These are phyloP conservation scores for Drosophila tropicalis DNA, from an alignment of 1,140 invertebrate species.

Conservation along the genomic window DNA sequence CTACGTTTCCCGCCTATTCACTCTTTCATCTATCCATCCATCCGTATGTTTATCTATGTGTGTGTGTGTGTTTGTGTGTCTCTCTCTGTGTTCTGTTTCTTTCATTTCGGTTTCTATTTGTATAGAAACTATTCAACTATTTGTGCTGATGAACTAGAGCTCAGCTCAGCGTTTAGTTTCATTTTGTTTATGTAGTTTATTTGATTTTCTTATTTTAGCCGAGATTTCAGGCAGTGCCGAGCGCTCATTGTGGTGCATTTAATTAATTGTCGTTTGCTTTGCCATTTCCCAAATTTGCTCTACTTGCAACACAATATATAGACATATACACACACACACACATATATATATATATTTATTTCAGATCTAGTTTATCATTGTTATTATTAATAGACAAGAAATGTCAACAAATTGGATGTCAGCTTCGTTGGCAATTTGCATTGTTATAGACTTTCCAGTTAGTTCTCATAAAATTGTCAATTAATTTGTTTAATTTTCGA, in stretches of 20 bases:
- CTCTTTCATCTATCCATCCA: not conserved
- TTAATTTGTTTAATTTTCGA: constrained; percentile 4
- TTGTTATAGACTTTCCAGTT: constrained; percentile 8
- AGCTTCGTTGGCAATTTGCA: not conserved
- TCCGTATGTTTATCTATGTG: not conserved
- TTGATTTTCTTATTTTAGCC: constrained; percentile 38
- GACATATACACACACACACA: not conserved
- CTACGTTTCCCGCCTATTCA: not conserved
- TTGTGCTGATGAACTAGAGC: constrained; percentile 67
- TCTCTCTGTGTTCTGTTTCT: constrained; percentile 33
- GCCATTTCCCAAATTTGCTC: constrained; percentile 54
- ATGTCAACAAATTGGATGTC: constrained; percentile 7
- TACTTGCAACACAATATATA: not conserved
- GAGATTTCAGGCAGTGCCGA: constrained; percentile 4
- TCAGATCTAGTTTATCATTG: not conserved
- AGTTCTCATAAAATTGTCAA: constrained; percentile 8
- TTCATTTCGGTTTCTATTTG: constrained; percentile 46
- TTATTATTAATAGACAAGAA: constrained; percentile 7
- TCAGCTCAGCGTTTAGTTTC: constrained; percentile 42
- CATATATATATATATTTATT: not conserved
- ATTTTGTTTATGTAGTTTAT: constrained; percentile 30
- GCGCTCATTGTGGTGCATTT: constrained; percentile 48
- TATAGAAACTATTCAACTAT: constrained; percentile 59
- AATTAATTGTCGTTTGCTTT: constrained; percentile 69
- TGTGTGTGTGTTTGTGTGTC: constrained; percentile 6